Evolutionary conservation across 2,113 vertebrate genomes (phyloP).

Genomic region (Ibidorhyncha struthersii): DNA sequence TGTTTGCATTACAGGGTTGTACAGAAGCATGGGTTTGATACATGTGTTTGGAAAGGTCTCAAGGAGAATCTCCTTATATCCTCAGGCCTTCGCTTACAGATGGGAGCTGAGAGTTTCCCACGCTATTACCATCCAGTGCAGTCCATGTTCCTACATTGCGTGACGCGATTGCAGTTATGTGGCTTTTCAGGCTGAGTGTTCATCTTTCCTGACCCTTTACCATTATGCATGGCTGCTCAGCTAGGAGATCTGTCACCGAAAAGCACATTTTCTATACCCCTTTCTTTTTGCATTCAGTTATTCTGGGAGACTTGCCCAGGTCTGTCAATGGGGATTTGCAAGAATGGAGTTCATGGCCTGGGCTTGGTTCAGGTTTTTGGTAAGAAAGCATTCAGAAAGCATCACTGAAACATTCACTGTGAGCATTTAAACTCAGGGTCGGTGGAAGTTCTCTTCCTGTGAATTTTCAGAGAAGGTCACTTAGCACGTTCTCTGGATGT

Average conservation of each 20-base stretch:
- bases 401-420: not conserved
- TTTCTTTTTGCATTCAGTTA: not conserved
- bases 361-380: not conserved
- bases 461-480: not conserved
- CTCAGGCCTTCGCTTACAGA: not conserved
- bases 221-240: not conserved
- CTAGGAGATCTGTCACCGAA: not conserved
- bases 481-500: not conserved
- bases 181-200: not conserved
- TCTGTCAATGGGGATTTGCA: not conserved
- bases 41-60: not conserved
- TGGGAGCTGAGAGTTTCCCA: not conserved
- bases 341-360: not conserved
- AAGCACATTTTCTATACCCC: not conserved
- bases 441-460: not conserved
- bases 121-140: too few relatives aligned
- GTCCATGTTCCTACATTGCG: fast-evolving
- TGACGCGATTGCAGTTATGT: not conserved
- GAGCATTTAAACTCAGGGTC: not conserved
- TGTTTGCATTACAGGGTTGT: not conserved
- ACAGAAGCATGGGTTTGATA: not conserved
- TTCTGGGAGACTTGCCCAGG: not conserved
- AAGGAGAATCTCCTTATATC: not conserved
- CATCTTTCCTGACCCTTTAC: not conserved
- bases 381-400: not conserved